Percentiles rank a stretch among this genome's conserved stretches.
Evolutionary conservation across 2,888 invertebrate genomes (phyloP).

Genomic region (Drosophila limbata): DNA sequence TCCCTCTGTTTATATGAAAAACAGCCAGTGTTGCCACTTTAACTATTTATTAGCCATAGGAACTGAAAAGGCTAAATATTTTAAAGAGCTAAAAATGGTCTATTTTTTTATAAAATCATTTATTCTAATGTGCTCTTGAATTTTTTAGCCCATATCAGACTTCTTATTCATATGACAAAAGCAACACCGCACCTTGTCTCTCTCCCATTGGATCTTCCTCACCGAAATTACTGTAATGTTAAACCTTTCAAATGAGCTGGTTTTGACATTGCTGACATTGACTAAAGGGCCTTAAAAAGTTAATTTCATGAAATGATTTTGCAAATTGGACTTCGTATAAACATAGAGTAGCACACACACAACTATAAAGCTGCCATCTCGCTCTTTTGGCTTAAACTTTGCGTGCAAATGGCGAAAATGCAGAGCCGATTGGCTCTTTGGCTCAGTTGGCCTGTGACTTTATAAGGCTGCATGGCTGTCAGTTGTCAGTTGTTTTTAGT

Average conservation of each 20-base stretch:
- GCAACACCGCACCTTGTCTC: too few species aligned
- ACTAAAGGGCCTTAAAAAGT: too few species aligned
- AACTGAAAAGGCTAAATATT: too few species aligned
- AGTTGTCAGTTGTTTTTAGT: constrained; percentile 73
- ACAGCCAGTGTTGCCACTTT: neutral
- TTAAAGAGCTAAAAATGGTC: too few species aligned
- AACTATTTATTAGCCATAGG: neutral
- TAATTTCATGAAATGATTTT: neutral
- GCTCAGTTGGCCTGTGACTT: constrained; percentile 68
- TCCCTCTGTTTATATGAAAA: neutral
- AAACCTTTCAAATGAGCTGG: too few species aligned
- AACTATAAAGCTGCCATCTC: constrained; percentile 16
- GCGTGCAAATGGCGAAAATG: constrained; percentile 73
- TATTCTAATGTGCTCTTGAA: too few species aligned
- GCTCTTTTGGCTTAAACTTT: constrained; percentile 41
- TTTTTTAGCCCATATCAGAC: too few species aligned
- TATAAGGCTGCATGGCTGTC: constrained; percentile 69
- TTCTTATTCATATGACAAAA: neutral
- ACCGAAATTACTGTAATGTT: too few species aligned
- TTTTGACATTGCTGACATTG: too few species aligned
- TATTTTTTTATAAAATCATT: too few species aligned
- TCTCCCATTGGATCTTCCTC: too few species aligned
- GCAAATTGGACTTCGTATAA: neutral
- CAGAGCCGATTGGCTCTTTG: constrained; percentile 51
- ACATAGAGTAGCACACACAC: constrained; percentile 24